These are phyloP conservation scores for Liodrosophila aerea DNA, from an alignment of 2,888 invertebrate species.

Conservation along the genomic window DNA sequence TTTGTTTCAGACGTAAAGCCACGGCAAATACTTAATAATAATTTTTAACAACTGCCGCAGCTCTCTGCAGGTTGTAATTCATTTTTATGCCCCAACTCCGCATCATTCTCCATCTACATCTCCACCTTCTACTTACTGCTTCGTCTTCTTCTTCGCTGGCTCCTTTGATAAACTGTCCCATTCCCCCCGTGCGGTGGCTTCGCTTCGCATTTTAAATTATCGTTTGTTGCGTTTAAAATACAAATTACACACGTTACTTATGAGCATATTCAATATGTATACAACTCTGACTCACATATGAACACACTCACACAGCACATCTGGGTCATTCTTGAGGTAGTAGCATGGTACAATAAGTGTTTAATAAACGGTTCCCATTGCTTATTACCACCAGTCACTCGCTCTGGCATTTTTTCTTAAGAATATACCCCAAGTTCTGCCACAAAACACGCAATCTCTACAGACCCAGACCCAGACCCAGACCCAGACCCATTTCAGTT, in stretches of 20 bases:
- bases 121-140: not conserved
- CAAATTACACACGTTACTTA: conserved; percentile 56
- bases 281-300: conserved; percentile 46
- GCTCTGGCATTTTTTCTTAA: not conserved
- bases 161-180: conserved; percentile 57
- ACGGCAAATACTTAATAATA: conserved; percentile 73
- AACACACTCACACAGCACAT: conserved; percentile 35
- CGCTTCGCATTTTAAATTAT: conserved; percentile 59
- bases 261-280: conserved; percentile 24
- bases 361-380: conserved; percentile 56
- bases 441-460: conserved; percentile 34
- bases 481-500: conserved; percentile 5
- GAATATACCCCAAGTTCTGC: not conserved
- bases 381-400: conserved; percentile 13
- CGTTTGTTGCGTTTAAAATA: conserved; percentile 69
- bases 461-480: conserved; percentile 2
- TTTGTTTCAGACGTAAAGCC: conserved; percentile 61
- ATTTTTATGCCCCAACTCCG: conserved; percentile 31
- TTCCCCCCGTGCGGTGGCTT: conserved; percentile 23
- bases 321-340: conserved; percentile 64
- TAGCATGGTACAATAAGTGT: conserved; percentile 65
- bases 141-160: not conserved
- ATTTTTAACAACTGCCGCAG: conserved; percentile 63
- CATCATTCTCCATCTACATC: not conserved
- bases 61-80: conserved; percentile 61